Evolutionary conservation across 2,113 vertebrate species (phyloP).

Genomic region (Cynoglossus semilaevis): DNA sequence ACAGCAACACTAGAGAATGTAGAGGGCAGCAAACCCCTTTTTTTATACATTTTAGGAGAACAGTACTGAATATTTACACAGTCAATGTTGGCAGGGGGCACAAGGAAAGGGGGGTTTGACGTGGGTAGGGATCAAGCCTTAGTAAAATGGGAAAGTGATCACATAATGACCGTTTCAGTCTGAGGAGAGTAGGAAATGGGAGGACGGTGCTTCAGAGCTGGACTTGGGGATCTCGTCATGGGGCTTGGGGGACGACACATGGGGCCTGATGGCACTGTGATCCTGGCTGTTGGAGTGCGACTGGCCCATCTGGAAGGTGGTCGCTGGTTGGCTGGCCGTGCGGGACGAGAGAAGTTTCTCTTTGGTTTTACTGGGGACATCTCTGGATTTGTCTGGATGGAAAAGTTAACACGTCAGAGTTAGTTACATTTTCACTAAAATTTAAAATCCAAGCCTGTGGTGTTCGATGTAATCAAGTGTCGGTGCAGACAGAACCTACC

Average conservation of each 20-base stretch:
- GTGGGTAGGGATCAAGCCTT: slow-evolving; percentile 27
- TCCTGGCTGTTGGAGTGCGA: slow-evolving; percentile 63
- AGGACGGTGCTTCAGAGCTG: slow-evolving; percentile 58
- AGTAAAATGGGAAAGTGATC: slow-evolving; percentile 37
- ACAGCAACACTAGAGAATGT: slow-evolving; percentile 89
- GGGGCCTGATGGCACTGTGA: slow-evolving; percentile 68
- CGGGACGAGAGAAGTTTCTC: slow-evolving; percentile 88
- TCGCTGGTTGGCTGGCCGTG: slow-evolving; percentile 89
- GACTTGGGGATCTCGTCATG: slow-evolving; percentile 65
- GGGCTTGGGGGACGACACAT: slow-evolving; percentile 66
- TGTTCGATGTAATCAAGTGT: not conserved
- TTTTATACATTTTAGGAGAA: slow-evolving; percentile 39
- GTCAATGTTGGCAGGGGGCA: not conserved
- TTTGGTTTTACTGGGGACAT: slow-evolving; percentile 57
- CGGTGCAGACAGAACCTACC: slow-evolving; percentile 44
- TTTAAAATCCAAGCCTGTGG: not conserved
- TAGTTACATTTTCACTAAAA: not conserved
- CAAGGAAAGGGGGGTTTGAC: not conserved
- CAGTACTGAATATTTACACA: slow-evolving; percentile 63
- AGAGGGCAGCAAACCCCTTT: slow-evolving; percentile 24
- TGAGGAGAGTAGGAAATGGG: slow-evolving; percentile 69
- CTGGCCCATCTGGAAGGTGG: slow-evolving; percentile 93
- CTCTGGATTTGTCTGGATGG: slow-evolving; percentile 54
- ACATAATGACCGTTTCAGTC: slow-evolving; percentile 81
- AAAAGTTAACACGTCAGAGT: not conserved